These are phyloP conservation scores for Solea senegalensis DNA, from an alignment of 2,113 vertebrate genomes.

Conservation along the genomic window DNA sequence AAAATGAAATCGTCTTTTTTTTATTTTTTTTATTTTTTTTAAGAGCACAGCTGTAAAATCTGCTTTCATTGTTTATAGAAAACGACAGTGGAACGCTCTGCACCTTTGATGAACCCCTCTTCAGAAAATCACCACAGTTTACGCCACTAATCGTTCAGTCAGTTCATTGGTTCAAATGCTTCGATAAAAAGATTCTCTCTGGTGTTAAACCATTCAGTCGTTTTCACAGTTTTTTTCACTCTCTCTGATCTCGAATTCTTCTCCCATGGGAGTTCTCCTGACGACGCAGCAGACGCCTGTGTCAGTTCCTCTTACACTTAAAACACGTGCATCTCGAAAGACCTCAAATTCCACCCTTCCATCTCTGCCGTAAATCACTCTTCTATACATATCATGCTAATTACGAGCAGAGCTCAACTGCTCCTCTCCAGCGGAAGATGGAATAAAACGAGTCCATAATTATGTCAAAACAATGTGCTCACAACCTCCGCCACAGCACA, in stretches of 20 bases:
- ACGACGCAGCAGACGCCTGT: conserved; percentile 59
- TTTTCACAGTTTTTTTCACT: conserved; percentile 63
- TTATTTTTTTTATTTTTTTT: too few relatives aligned
- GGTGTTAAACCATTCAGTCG: conserved; percentile 55
- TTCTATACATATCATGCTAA: conserved; percentile 76
- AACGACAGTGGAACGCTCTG: conserved; percentile 31
- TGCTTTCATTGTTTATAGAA: conserved; percentile 53
- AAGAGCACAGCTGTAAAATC: conserved; percentile 40
- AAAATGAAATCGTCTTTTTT: too few relatives aligned
- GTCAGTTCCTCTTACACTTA: conserved; percentile 65
- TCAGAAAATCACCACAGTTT: conserved; percentile 25
- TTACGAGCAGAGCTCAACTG: conserved; percentile 71
- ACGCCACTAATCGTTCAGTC: conserved; percentile 25
- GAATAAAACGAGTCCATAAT: conserved; percentile 71
- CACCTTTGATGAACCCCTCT: conserved; percentile 54
- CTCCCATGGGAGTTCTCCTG: conserved; percentile 64
- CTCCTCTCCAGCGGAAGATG: conserved; percentile 59
- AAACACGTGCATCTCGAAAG: conserved; percentile 71
- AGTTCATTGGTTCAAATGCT: conserved; percentile 13
- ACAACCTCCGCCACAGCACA: conserved; percentile 50
- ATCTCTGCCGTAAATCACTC: conserved; percentile 70
- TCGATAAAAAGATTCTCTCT: not conserved
- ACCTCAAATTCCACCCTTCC: conserved; percentile 65
- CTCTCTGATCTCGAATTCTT: conserved; percentile 64
- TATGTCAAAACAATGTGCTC: conserved; percentile 74